Evolutionary conservation across 2,888 invertebrate species (phyloP), one percentile per base, ranked within the genome.

Genomic region (Pharmacophagus antenor): DNA sequence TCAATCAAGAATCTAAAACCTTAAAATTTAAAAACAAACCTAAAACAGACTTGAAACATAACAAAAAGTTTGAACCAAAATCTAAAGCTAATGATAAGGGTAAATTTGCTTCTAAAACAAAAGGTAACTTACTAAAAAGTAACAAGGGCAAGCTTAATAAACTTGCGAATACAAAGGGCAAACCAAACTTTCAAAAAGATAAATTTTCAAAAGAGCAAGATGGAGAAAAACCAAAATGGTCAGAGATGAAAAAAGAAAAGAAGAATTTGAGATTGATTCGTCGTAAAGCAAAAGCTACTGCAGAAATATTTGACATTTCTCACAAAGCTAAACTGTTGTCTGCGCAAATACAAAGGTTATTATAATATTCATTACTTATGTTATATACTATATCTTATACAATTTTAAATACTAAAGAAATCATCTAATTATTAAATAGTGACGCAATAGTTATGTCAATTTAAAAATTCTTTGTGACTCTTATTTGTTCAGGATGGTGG

Each of bases 201-300:
- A 76, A 78, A 25, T 69, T 70, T 63, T 61, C 74, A 1, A 84
- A 83, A 66, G 76, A 74, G 27, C 73, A 74, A 49, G 63, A 65
- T 55, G 77, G 73, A 2, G 84, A 74, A 73, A 95, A 82, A 58
- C 93, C 93, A 0, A 92, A 94, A 73, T 96, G 96, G 96, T 87
- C 91, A 12, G 93, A 94, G 74, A 93, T 94, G 78, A 96, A 95
- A 71, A 93, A 95, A 70, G 92, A 95, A 62, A 95, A 94, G 72
- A 95, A 95, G 70, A 92, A 94, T 64, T 79, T 96, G 1, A 93
- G 93, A 63, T 71, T 93, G 20, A 92, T 92, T 52, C 92, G 95
- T 53, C 91, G 94, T 21, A 94, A 93, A 74, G 92, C 94, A 23
- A 92, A 92, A 66, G 85, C 84, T 0, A 82, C 83, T 7, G 84